Evolutionary conservation across 2,888 invertebrate species (phyloP).

Genomic region (Acanthopleura granulata): DNA sequence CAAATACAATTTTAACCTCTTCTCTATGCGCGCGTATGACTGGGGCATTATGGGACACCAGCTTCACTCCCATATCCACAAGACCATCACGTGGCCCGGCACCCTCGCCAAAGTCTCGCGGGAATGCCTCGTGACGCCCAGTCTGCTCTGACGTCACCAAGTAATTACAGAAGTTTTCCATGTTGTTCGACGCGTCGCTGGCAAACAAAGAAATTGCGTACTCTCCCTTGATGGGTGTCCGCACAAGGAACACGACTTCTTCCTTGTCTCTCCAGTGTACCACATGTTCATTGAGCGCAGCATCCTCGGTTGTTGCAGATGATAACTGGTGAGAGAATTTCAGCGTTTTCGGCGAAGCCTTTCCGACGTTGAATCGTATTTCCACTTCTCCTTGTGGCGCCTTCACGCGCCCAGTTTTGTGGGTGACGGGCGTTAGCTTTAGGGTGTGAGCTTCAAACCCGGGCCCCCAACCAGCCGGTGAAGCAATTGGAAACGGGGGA

Average conservation of each 20-base stretch:
- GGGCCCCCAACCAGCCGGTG: slow-evolving; percentile 62
- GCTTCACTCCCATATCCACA: slow-evolving; percentile 38
- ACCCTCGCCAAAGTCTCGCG: slow-evolving; percentile 28
- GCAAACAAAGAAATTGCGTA: slow-evolving; percentile 44
- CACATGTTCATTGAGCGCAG: slow-evolving; percentile 30
- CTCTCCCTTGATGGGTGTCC: slow-evolving; percentile 41
- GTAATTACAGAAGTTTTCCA: slow-evolving; percentile 60
- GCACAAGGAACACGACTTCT: slow-evolving; percentile 37
- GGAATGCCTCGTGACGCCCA: slow-evolving; percentile 22
- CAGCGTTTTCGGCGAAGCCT: slow-evolving; percentile 27
- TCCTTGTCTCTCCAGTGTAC: slow-evolving; percentile 32
- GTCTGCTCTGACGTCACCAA: slow-evolving; percentile 29
- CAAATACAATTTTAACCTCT: slow-evolving; percentile 13
- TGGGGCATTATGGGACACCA: slow-evolving; percentile 22
- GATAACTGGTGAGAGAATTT: slow-evolving; percentile 25
- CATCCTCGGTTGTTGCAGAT: slow-evolving; percentile 30
- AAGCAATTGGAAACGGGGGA: slow-evolving; percentile 51
- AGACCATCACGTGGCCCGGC: slow-evolving; percentile 25
- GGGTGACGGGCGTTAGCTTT: slow-evolving; percentile 34
- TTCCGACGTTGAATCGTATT: slow-evolving; percentile 34
- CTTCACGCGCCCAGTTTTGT: slow-evolving; percentile 35
- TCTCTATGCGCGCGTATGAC: slow-evolving; percentile 8
- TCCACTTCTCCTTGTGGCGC: slow-evolving; percentile 36
- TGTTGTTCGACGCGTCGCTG: slow-evolving; percentile 28
- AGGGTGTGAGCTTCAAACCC: slow-evolving; percentile 31